Percentiles rank a stretch among this genome's conserved stretches.
Evolutionary conservation across 2,888 invertebrate genomes (phyloP).

Genomic region (Cerceris ruficornis): DNA sequence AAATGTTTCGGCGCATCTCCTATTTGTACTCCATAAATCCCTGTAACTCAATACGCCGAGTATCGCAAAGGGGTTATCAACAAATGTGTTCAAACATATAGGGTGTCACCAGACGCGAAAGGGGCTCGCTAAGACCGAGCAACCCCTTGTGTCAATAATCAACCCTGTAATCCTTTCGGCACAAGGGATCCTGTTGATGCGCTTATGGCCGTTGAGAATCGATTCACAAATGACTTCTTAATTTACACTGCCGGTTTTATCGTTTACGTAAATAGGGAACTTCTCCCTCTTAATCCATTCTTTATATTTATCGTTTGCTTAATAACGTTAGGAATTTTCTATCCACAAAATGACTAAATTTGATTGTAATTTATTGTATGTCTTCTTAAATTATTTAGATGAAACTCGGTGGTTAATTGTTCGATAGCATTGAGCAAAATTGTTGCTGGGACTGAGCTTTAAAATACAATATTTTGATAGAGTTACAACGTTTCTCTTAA

Average conservation of each 20-base stretch:
- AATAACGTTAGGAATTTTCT: too few relatives aligned
- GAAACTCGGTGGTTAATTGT: too few relatives aligned
- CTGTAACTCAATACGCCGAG: slow-evolving; percentile 67
- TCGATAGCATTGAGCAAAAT: too few relatives aligned
- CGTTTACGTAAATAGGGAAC: neutral
- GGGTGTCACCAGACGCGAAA: slow-evolving; percentile 74
- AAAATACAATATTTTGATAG: too few relatives aligned
- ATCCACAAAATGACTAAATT: too few relatives aligned
- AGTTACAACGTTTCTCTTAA: too few relatives aligned
- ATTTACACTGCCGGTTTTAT: slow-evolving; percentile 48
- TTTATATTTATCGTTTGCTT: too few relatives aligned
- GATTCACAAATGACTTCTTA: slow-evolving; percentile 76
- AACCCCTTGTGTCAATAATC: slow-evolving; percentile 75
- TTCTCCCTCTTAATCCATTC: too few relatives aligned
- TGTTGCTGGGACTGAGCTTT: too few relatives aligned
- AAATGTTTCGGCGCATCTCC: slow-evolving; percentile 55
- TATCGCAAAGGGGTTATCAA: slow-evolving; percentile 76
- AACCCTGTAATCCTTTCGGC: slow-evolving; percentile 77
- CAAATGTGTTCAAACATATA: slow-evolving; percentile 81
- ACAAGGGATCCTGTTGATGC: slow-evolving; percentile 68
- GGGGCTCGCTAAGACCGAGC: slow-evolving; percentile 48
- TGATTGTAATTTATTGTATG: too few relatives aligned
- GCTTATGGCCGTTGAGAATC: slow-evolving; percentile 77
- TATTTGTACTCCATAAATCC: slow-evolving; percentile 68
- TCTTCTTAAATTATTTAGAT: too few relatives aligned